These are phyloP conservation scores for Augochlora pura DNA, from an alignment of 1,140 invertebrate genomes.

Conservation along the genomic window DNA sequence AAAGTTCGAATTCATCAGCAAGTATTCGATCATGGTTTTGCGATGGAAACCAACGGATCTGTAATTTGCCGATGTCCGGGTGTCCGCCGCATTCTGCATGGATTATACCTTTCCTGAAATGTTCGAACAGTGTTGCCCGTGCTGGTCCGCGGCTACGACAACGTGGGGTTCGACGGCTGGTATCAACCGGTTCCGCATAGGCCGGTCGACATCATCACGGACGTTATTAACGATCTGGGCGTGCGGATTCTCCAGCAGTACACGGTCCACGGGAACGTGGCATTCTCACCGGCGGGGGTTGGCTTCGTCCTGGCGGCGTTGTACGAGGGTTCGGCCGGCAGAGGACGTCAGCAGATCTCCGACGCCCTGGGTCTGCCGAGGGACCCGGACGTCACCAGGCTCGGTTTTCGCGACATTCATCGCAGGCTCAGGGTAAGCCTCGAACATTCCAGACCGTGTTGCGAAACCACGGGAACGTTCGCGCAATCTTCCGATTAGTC, in stretches of 20 bases:
- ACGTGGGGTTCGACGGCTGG: conserved; percentile 63
- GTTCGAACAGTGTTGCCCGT: conserved; percentile 42
- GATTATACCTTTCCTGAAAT: not conserved
- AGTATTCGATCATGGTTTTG: too few relatives aligned
- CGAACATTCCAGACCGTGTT: too few relatives aligned
- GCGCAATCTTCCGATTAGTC: not conserved
- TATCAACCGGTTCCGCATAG: conserved; percentile 59
- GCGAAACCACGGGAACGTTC: not conserved
- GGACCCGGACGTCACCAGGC: conserved; percentile 85
- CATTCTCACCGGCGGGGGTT: conserved; percentile 89
- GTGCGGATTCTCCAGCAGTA: conserved; percentile 83
- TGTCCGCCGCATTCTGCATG: too few relatives aligned
- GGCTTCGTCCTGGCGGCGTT: conserved; percentile 88
- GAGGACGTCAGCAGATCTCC: conserved; percentile 85
- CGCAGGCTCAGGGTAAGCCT: conserved; percentile 85
- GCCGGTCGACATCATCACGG: conserved; percentile 87
- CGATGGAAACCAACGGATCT: too few relatives aligned
- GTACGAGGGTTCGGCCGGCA: conserved; percentile 87
- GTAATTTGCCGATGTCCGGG: too few relatives aligned
- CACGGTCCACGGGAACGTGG: conserved; percentile 88
- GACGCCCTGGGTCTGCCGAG: conserved; percentile 85
- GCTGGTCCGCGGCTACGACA: conserved; percentile 58
- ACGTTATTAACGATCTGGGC: conserved; percentile 88
- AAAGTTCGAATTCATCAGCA: too few relatives aligned
- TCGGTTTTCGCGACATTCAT: conserved; percentile 90